Percentiles rank a stretch among this genome's conserved stretches.
These are phyloP conservation scores for Dusona sp. DNA, from an alignment of 2,888 invertebrate genomes.

Conservation along the genomic window DNA sequence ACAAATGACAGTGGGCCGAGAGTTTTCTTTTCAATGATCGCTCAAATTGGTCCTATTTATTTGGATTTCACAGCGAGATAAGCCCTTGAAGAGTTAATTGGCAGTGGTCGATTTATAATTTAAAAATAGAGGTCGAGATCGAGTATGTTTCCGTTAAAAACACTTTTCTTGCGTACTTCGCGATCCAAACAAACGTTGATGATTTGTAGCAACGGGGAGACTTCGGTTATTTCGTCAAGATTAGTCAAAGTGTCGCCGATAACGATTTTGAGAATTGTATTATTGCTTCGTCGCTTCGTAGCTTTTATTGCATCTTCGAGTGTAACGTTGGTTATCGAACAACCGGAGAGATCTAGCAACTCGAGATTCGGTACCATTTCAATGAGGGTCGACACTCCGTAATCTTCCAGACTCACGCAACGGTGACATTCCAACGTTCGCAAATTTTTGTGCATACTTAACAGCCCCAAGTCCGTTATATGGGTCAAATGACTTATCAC, in stretches of 20 bases:
- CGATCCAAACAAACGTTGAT: conserved; percentile 75
- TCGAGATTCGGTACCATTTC: conserved; percentile 75
- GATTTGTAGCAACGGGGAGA: conserved; percentile 79
- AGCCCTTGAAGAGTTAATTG: neutral
- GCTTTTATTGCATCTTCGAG: conserved; percentile 75
- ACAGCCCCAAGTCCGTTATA: conserved; percentile 75
- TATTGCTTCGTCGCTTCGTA: conserved; percentile 77
- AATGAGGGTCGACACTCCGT: conserved; percentile 74
- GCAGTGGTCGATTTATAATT: neutral
- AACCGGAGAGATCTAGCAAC: conserved; percentile 79
- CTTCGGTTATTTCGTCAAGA: conserved; percentile 62
- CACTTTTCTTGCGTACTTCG: neutral
- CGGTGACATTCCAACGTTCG: conserved; percentile 77
- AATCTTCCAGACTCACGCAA: conserved; percentile 74
- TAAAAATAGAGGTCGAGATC: neutral
- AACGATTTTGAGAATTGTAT: conserved; percentile 77
- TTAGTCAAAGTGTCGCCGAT: conserved; percentile 75
- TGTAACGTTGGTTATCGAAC: conserved; percentile 74
- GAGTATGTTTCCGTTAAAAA: neutral
- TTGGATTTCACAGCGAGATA: neutral
- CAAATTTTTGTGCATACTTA: conserved; percentile 74
- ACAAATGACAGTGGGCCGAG: neutral
- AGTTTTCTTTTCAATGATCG: neutral
- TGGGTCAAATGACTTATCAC: conserved; percentile 75
- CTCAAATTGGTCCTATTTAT: neutral